Evolutionary conservation across 1,140 invertebrate species (phyloP).

Genomic region (Spodoptera frugiperda): DNA sequence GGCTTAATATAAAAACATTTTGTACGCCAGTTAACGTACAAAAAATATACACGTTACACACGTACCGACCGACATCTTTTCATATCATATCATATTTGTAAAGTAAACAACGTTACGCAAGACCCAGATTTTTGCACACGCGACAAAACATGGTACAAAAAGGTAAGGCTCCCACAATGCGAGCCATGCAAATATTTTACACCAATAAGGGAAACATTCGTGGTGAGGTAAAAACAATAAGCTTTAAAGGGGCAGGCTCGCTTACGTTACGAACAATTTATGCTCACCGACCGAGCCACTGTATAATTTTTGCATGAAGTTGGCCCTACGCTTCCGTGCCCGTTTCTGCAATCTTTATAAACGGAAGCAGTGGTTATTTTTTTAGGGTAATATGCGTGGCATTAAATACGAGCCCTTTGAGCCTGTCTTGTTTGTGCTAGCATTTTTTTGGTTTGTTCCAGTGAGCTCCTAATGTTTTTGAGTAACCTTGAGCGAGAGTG

Average conservation of each 20-base stretch:
- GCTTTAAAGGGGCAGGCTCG: constrained; percentile 35
- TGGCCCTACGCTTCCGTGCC: constrained; percentile 28
- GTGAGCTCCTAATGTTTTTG: constrained; percentile 11
- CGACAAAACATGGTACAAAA: constrained; percentile 24
- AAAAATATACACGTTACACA: constrained; percentile 26
- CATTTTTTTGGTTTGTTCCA: constrained; percentile 19
- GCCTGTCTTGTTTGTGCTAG: constrained; percentile 17
- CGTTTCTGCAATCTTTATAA: constrained; percentile 49
- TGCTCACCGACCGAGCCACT: constrained; percentile 27
- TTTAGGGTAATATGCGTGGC: constrained; percentile 36
- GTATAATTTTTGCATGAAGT: constrained; percentile 64
- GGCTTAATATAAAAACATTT: neutral
- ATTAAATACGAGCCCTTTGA: constrained; percentile 44
- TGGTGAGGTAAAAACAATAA: constrained; percentile 55
- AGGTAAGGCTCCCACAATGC: constrained; percentile 22
- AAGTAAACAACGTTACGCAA: constrained; percentile 33
- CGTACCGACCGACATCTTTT: constrained; percentile 25
- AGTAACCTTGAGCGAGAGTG: constrained; percentile 18
- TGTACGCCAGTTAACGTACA: neutral
- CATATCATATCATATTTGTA: constrained; percentile 30
- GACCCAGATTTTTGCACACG: constrained; percentile 37
- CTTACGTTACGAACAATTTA: constrained; percentile 42
- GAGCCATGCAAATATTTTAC: constrained; percentile 55
- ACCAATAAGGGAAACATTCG: constrained; percentile 58
- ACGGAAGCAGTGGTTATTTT: constrained; percentile 40